Base-by-base conservation (phyloP, 2,797 vertebrate species). In the Darevskia mixta region DNA sequence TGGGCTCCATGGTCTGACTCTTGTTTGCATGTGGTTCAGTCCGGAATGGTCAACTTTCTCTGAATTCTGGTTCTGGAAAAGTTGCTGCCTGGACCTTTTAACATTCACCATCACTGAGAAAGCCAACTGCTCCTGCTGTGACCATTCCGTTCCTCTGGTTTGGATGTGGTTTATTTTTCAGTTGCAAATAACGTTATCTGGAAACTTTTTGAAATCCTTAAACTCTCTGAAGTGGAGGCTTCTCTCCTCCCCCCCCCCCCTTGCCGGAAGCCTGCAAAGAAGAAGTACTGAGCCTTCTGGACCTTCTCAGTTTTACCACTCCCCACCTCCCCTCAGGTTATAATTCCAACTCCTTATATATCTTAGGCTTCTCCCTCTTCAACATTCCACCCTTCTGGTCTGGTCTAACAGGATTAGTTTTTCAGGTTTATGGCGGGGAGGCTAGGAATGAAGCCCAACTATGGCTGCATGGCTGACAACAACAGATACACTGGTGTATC, bases 381-480 rank as follows among this genome's bases (percentile, higher is more conserved):
- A 17, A 23, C 73, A 83, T 83, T 72, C 87, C 81, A 64, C 23
- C 29, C 82, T 79, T 72, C 87, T 10, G 13, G 87, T 81, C 69
- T 81, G 8, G 87, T 81, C 69, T 81, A 66, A 66, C 87, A 15
- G n/a, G 87, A 75, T 81, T 43, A 9, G 11, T 82, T 9, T 27
- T 20, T 61, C 23, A 8, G 49, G 67, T 43, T 87, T 73, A 15
- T 64, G 66, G 5, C 11, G 2, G 38, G 71, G 38, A 73, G 49
- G 76, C 23, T 15, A 49, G 38, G 29, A 32, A 49, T 10, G 13
- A 15, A 10, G 43, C 23, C 5, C 8, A 23, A 15, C 5, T 71
- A 15, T 9, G 8, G 43, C 84, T 0, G 20, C 9, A 3, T 20
- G 15, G 35, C 79, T 41, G 13, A n/a, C 8, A 55, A 55, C 49